Evolutionary conservation across 2,113 vertebrate genomes (phyloP).

Genomic region (Phodopus roborovskii): DNA sequence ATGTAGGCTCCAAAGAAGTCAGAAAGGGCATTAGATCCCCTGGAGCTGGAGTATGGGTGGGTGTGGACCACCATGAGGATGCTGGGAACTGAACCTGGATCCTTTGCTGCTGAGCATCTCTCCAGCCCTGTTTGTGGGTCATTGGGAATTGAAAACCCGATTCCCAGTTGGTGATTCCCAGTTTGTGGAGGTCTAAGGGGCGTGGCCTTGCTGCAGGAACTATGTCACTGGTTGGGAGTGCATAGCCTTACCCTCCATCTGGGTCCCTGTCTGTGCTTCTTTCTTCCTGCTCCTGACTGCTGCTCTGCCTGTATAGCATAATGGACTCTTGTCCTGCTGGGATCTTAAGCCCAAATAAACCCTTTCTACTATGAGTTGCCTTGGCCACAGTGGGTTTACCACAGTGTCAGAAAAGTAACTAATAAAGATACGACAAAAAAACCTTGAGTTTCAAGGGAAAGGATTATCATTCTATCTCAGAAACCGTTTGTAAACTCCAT

Average conservation of each 20-base stretch:
- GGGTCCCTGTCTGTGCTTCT: not conserved
- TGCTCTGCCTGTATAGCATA: not conserved
- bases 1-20: too few relatives aligned
- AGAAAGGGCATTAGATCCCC: not conserved
- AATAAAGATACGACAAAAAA: conserved; percentile 2
- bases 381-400: not conserved
- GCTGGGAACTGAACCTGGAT: not conserved
- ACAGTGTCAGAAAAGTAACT: not conserved
- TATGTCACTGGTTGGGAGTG: not conserved
- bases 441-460: conserved; percentile 56
- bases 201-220: not conserved
- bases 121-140: conserved; percentile 3
- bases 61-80: too few relatives aligned
- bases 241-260: not conserved
- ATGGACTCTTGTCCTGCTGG: too few relatives aligned
- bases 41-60: not conserved
- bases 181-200: not conserved
- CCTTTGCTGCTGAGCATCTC: not conserved
- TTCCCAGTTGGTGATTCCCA: not conserved
- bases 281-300: not conserved
- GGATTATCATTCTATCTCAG: conserved; percentile 19
- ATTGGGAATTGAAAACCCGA: not conserved
- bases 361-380: not conserved
- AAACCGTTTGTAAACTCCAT: conserved; percentile 7
- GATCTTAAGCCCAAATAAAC: not conserved